Evolutionary conservation across 2,113 vertebrate genomes (phyloP).

Genomic region (Laterallus jamaicensis): DNA sequence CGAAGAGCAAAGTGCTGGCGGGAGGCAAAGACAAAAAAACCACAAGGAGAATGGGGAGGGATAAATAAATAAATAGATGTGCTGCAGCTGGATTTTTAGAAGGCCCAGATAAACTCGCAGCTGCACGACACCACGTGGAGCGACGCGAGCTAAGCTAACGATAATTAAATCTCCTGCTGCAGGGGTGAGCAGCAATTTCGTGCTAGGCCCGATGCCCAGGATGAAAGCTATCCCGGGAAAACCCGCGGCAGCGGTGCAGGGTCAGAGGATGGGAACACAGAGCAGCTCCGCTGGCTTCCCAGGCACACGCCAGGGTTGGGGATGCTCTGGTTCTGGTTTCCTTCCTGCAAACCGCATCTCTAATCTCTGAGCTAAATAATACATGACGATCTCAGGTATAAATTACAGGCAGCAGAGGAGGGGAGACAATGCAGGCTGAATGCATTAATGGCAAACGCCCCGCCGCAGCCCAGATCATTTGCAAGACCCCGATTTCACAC

Average conservation of each 20-base stretch:
- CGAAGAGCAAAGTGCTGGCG: background rate
- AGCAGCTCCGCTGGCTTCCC: background rate
- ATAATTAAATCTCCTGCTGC: slow-evolving; percentile 53
- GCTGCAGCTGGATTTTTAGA: slow-evolving; percentile 19
- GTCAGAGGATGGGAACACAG: accelerated
- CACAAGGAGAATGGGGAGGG: accelerated
- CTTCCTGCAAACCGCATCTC: background rate
- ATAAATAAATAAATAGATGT: too few relatives aligned
- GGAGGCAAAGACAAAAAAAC: background rate
- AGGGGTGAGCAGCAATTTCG: slow-evolving; percentile 26
- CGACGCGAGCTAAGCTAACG: slow-evolving; percentile 43
- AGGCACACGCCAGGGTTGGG: background rate
- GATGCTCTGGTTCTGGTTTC: background rate
- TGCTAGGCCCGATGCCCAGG: background rate
- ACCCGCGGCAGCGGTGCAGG: accelerated
- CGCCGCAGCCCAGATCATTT: background rate
- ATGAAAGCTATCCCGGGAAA: background rate
- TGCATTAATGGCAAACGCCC: background rate
- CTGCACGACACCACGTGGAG: slow-evolving; percentile 26
- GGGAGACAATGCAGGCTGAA: background rate
- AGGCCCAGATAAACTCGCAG: slow-evolving; percentile 25
- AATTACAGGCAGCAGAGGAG: background rate
- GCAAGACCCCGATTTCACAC: background rate
- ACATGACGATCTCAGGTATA: background rate
- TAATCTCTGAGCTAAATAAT: background rate